phyloP scores from a whole-genome alignment of 2,888 invertebrate species.

The Drosophila conformis region DNA sequence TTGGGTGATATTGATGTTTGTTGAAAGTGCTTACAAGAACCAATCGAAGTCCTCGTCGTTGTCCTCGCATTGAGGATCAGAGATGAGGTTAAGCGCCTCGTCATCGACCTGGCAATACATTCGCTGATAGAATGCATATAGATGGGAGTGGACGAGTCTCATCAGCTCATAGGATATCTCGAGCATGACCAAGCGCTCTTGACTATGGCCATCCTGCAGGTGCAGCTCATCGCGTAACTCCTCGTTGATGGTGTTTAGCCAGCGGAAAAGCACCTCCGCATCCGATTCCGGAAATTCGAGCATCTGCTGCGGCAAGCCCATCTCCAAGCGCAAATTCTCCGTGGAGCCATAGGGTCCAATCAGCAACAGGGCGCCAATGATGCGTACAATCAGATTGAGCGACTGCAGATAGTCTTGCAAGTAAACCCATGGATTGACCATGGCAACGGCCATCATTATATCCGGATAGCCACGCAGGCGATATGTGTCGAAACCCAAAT shows the following conservation, averaged over 20 bases:
- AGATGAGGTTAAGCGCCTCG: constrained; percentile 16
- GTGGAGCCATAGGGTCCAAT: constrained; percentile 52
- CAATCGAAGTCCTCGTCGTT: constrained; percentile 36
- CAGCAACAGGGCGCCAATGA: constrained; percentile 30
- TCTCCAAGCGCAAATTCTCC: constrained; percentile 44
- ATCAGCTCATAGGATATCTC: constrained; percentile 55
- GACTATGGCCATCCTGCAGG: constrained; percentile 24
- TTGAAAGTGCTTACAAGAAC: constrained; percentile 5
- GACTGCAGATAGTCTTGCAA: constrained; percentile 51
- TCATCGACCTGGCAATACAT: not conserved
- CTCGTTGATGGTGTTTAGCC: constrained; percentile 52
- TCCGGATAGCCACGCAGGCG: constrained; percentile 50
- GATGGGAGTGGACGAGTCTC: constrained; percentile 37
- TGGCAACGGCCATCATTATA: constrained; percentile 45
- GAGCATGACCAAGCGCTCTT: constrained; percentile 54
- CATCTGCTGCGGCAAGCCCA: constrained; percentile 37
- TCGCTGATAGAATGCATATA: constrained; percentile 24
- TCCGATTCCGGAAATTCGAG: constrained; percentile 47
- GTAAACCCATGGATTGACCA: constrained; percentile 54
- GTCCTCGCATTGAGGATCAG: constrained; percentile 12
- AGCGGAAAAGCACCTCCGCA: constrained; percentile 52
- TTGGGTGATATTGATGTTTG: not conserved
- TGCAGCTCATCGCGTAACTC: constrained; percentile 48
- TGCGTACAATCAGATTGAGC: constrained; percentile 55
- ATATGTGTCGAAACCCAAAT: constrained; percentile 43